Percentiles rank a stretch among this genome's conserved stretches.
These are phyloP conservation scores for Julus scanicus DNA, from an alignment of 2,888 invertebrate species.

Conservation along the genomic window DNA sequence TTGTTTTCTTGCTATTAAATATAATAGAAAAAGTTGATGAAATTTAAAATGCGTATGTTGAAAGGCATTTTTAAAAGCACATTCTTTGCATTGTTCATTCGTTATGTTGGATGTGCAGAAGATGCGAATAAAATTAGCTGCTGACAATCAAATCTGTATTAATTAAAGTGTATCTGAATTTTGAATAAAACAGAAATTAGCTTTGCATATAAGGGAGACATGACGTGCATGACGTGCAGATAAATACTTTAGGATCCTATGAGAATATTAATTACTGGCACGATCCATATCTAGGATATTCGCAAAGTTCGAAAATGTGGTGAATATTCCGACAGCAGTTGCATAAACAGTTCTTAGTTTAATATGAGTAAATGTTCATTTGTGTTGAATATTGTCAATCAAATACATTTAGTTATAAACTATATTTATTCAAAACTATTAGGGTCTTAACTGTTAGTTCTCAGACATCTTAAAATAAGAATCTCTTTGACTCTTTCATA, in stretches of 20 bases:
- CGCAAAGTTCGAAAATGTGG: neutral
- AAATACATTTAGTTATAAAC: too few relatives aligned
- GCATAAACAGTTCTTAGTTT: neutral
- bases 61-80: neutral
- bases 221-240: neutral
- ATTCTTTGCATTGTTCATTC: neutral
- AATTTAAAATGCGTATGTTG: neutral
- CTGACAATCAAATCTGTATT: conserved; percentile 37
- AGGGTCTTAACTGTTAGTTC: too few relatives aligned
- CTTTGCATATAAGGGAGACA: neutral
- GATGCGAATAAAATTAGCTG: neutral
- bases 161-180: neutral
- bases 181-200: neutral
- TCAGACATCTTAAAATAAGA: too few relatives aligned
- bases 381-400: too few relatives aligned
- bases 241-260: neutral
- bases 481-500: too few relatives aligned
- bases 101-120: neutral
- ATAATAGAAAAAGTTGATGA: neutral
- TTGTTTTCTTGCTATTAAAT: neutral
- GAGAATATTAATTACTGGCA: neutral
- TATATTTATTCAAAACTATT: too few relatives aligned
- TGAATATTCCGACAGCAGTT: neutral
- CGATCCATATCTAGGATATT: neutral
- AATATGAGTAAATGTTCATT: neutral